A percentile compares a stretch with the other conserved stretches of the same genome.
These are phyloP conservation scores for Liolophura sinensis DNA, from an alignment of 1,140 invertebrate genomes.

Conservation along the genomic window DNA sequence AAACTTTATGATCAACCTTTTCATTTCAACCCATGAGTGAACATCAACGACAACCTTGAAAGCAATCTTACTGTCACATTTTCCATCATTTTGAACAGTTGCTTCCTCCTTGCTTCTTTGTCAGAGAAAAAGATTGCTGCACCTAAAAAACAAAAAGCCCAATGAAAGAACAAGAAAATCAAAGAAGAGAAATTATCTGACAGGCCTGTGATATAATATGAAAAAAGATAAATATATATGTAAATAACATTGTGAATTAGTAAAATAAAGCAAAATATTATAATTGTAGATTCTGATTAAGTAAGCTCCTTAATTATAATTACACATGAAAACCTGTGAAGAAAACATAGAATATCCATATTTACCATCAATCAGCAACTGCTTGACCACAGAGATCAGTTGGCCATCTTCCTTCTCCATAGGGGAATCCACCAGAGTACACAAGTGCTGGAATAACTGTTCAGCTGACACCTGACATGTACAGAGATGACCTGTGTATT, in stretches of 20 bases:
- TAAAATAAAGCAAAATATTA: too few relatives aligned
- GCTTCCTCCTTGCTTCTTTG: constrained; percentile 52
- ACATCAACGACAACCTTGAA: background rate
- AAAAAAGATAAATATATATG: too few relatives aligned
- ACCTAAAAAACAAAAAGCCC: constrained; percentile 28
- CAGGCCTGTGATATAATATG: too few relatives aligned
- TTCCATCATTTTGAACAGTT: constrained; percentile 52
- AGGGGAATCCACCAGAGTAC: constrained; percentile 39
- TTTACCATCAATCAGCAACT: constrained; percentile 53
- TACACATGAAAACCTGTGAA: too few relatives aligned
- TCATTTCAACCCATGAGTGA: too few relatives aligned
- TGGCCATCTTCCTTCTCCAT: constrained; percentile 20
- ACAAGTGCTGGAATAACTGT: constrained; percentile 47
- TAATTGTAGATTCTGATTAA: too few relatives aligned
- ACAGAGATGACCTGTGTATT: background rate
- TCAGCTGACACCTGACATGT: constrained; percentile 36
- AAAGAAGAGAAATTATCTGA: too few relatives aligned
- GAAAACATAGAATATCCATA: background rate
- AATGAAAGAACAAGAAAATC: background rate
- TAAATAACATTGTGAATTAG: too few relatives aligned
- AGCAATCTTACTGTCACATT: constrained; percentile 45
- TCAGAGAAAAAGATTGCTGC: constrained; percentile 57
- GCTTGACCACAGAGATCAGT: constrained; percentile 34
- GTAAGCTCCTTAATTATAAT: too few relatives aligned
- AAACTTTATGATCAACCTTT: too few relatives aligned